These are phyloP conservation scores for Masticophis lateralis DNA, from an alignment of 2,797 vertebrate genomes.

Conservation along the genomic window DNA sequence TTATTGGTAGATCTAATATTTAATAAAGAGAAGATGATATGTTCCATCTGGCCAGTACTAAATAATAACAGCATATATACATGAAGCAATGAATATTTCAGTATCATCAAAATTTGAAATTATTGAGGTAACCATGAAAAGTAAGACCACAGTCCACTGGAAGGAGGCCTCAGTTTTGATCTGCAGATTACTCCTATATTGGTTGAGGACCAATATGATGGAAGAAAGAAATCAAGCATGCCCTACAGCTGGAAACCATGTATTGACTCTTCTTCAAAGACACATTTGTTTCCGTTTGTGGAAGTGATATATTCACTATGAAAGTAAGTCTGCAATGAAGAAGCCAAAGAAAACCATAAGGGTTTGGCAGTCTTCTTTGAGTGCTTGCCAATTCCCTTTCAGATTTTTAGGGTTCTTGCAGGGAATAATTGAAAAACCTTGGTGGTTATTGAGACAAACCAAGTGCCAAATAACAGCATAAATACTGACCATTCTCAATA, in stretches of 20 bases:
- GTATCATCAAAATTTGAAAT: background rate
- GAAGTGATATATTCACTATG: constrained; percentile 17
- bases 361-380: background rate
- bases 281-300: constrained; percentile 26
- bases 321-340: constrained; percentile 20
- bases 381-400: background rate
- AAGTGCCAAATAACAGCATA: background rate
- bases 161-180: background rate
- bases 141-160: background rate
- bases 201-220: background rate
- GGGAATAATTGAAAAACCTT: background rate
- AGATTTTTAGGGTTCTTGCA: background rate
- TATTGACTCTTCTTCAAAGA: background rate
- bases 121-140: background rate
- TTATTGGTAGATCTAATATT: background rate
- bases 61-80: background rate
- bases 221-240: background rate
- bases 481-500: constrained; percentile 43
- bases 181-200: background rate
- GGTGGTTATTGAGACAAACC: background rate
- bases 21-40: background rate
- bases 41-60: background rate
- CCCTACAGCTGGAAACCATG: background rate
- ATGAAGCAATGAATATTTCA: background rate
- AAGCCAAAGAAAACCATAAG: background rate